Percentiles rank a stretch among this genome's conserved stretches.
Conservation (phyloP, 2,888 invertebrate species). For the Nomada ruficornis region DNA sequence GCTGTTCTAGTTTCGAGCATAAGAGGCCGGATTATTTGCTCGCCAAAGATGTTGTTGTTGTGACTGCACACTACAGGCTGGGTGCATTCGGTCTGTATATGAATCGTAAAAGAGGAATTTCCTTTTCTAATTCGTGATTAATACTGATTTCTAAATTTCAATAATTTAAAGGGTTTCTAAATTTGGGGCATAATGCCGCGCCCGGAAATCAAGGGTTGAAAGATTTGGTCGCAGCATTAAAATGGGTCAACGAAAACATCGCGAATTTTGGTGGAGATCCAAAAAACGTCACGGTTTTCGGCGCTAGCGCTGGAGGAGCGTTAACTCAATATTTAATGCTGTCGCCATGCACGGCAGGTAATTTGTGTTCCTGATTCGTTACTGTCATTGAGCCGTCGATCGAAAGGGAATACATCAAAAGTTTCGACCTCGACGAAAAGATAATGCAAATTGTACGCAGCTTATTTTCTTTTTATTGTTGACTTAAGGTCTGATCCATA, state of each 20-base stretch:
- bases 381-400: background rate
- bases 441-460: no score
- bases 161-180: constrained; percentile 73
- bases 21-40: constrained; percentile 71
- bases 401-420: no score
- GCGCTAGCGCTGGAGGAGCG: constrained; percentile 72
- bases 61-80: constrained; percentile 71
- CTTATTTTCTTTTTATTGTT: background rate
- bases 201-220: constrained; percentile 79
- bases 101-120: background rate
- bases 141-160: background rate
- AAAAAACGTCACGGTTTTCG: constrained; percentile 76
- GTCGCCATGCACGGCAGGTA: constrained; percentile 75
- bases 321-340: constrained; percentile 68
- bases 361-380: background rate
- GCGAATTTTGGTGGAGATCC: constrained; percentile 76
- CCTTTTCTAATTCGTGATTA: background rate
- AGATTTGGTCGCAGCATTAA: constrained; percentile 74
- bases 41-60: constrained; percentile 67
- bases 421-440: no score
- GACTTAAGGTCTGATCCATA: constrained; percentile 75
- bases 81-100: constrained; percentile 69
- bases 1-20: constrained; percentile 63
- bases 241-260: constrained; percentile 78
- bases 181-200: constrained; percentile 73